Base-by-base conservation (phyloP, 2,113 vertebrate genomes). In the Notothenia coriiceps region DNA sequence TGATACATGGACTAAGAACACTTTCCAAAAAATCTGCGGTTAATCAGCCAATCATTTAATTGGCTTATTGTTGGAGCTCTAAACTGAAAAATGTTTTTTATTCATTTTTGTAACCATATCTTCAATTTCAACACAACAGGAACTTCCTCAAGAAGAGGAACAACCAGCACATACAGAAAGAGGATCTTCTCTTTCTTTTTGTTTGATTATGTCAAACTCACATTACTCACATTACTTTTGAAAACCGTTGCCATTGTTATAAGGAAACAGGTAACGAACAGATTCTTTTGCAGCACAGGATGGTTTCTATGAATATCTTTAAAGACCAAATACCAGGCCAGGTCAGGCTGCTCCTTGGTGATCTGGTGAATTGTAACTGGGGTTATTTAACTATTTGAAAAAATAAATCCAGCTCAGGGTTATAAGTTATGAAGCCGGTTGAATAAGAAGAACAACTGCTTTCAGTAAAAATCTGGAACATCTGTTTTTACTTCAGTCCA, bases 401-500 rank as follows among this genome's bases (percentile, higher is more conserved):
- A 40, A 6, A 40, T 1, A 1, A 40, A 6, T 40, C 54, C 33
- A 54, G 15, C 59, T 66, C 55, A 52, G n/a, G 57, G 63, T 70
- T 72, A n/a, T 10, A 57, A 68, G 13, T 43, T 22, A 2, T 33
- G 10, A 64, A 76, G 33, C 14, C 25, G 55, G 69, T 25, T 74
- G 70, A 67, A 62, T 61, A 59, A 72, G 17, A 63, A 18, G 20
- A 40, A 72, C 35, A 65, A 72, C 40, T 11, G 52, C 44, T 63
- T 74, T 6, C 7, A 61, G 13, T 61, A 18, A 22, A 79, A 80
- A 75, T 18, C 29, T 69, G 8, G 11, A 71, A 84, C 80, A 87
- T 84, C 70, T 87, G 80, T 65, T 90, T 88, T 83, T 63, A 79
- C 70, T 86, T 64, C 17, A 55, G 15, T 72, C 51, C 15, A 51